Evolutionary conservation across 30 jellyfish, hydroid and myxozoan genomes (phyloP).

Genomic region (Calvadosia cruxmelitensis): DNA sequence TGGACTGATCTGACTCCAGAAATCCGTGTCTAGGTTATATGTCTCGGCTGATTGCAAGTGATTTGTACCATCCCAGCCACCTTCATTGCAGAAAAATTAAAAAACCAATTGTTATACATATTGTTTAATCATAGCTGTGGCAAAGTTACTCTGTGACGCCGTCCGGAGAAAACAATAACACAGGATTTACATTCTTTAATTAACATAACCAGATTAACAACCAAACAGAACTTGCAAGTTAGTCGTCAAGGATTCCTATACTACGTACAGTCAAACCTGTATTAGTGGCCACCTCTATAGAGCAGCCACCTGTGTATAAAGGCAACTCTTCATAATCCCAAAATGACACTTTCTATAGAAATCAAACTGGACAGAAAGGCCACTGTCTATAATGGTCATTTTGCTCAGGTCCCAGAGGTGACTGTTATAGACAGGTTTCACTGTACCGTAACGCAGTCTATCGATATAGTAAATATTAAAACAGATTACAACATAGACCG

Average conservation of each 20-base stretch:
- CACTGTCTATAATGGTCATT: neutral
- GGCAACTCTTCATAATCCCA: neutral
- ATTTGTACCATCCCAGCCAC: constrained; percentile 98
- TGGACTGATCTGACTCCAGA: constrained; percentile 66
- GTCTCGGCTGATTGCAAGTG: constrained; percentile 83
- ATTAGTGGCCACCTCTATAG: neutral
- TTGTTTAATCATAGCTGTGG: no score
- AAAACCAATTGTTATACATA: no score
- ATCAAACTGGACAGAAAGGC: neutral
- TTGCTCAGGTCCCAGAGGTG: neutral
- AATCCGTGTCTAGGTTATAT: constrained; percentile 58
- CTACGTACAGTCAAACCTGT: constrained; percentile 1
- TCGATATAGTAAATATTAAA: no score
- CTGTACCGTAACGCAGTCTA: no score
- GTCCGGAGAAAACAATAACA: no score
- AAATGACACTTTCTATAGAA: neutral
- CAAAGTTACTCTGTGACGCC: no score
- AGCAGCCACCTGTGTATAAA: neutral
- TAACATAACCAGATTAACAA: no score
- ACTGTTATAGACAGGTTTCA: neutral
- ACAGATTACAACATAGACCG: no score
- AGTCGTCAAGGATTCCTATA: no score
- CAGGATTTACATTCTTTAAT: no score
- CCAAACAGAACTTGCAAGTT: no score
- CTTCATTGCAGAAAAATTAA: no score